These are phyloP conservation scores for Rana temporaria DNA, from an alignment of 2,113 vertebrate genomes.

Conservation along the genomic window DNA sequence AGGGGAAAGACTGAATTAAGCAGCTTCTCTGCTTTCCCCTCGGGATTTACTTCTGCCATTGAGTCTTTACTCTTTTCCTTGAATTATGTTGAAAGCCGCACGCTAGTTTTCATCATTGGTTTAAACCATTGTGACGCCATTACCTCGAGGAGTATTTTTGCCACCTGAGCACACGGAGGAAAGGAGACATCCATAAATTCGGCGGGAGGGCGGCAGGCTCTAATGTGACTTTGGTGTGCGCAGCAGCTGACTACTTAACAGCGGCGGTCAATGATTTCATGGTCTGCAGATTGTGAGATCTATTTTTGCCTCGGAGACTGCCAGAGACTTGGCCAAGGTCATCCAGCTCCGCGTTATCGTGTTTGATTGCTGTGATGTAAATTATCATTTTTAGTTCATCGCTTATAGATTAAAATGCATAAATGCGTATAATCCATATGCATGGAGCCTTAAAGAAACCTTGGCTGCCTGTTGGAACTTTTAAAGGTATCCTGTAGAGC, in stretches of 20 bases:
- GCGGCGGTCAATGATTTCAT: conserved; percentile 42
- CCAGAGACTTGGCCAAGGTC: conserved; percentile 36
- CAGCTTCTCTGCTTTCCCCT: too few relatives aligned
- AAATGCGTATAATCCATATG: too few relatives aligned
- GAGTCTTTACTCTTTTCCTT: too few relatives aligned
- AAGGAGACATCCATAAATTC: conserved; percentile 6
- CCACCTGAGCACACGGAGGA: background rate
- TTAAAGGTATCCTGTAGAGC: too few relatives aligned
- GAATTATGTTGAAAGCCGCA: too few relatives aligned
- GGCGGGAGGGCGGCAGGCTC: background rate
- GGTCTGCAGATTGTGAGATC: conserved; percentile 29
- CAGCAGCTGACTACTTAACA: background rate
- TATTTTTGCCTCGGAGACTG: conserved; percentile 44
- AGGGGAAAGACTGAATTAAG: too few relatives aligned
- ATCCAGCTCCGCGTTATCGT: background rate
- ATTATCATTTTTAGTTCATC: background rate
- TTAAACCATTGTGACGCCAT: too few relatives aligned
- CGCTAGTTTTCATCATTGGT: too few relatives aligned
- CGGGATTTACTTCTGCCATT: too few relatives aligned
- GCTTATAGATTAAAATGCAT: background rate
- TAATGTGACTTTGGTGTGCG: background rate
- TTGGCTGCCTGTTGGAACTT: too few relatives aligned
- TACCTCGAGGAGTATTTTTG: background rate
- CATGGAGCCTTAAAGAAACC: too few relatives aligned
- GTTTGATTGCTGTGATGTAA: background rate